Conservation (phyloP, 2,113 vertebrate genomes). For the Centropristis striata region DNA sequence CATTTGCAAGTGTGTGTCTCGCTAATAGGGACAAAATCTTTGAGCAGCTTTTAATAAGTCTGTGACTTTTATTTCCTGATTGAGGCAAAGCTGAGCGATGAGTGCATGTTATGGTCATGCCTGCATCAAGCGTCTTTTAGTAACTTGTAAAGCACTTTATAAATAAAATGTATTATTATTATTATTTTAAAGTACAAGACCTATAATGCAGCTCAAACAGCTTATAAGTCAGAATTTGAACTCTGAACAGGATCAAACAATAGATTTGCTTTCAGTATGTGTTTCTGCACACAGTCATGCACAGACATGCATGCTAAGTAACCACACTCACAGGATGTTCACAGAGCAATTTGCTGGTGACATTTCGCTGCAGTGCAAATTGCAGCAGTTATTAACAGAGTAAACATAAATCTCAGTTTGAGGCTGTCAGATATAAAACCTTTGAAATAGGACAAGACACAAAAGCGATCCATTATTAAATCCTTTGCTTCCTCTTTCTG, state of each 20-base stretch:
- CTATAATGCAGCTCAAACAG: neutral
- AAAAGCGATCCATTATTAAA: slow-evolving; percentile 24
- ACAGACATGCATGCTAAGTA: neutral
- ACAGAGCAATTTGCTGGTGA: slow-evolving; percentile 28
- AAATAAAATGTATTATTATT: no score
- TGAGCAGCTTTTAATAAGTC: slow-evolving; percentile 5
- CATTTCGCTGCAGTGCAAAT: slow-evolving; percentile 31
- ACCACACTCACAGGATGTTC: neutral
- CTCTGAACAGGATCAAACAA: neutral
- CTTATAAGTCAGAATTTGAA: neutral
- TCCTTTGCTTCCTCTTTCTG: slow-evolving; percentile 37
- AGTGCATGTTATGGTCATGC: slow-evolving; percentile 6
- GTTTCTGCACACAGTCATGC: neutral
- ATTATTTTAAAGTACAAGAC: slow-evolving; percentile 1
- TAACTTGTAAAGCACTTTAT: no score
- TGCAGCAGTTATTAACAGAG: slow-evolving; percentile 18
- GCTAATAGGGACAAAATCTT: slow-evolving; percentile 16
- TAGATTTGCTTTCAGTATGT: neutral
- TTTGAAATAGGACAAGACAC: neutral
- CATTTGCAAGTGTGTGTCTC: slow-evolving; percentile 28
- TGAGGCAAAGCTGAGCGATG: neutral
- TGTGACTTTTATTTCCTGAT: neutral
- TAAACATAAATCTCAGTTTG: slow-evolving; percentile 20
- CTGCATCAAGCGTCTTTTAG: no score
- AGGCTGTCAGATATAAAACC: neutral